Percentiles rank a stretch among this genome's conserved stretches.
Conservation (phyloP, 2,888 invertebrate genomes). For the Cremastinae sp. region DNA sequence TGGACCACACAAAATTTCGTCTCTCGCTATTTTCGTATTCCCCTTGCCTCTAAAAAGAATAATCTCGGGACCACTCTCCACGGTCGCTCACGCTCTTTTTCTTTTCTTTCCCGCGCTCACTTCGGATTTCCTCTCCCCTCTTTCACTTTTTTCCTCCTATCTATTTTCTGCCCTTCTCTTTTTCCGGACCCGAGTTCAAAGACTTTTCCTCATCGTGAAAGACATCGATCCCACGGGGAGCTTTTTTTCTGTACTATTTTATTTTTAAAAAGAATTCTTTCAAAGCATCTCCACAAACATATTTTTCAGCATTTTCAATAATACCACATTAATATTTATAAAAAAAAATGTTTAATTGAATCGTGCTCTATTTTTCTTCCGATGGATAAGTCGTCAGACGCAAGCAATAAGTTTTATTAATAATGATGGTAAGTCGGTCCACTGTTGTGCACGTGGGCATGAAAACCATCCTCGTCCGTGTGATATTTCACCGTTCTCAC, state of each 20-base stretch:
- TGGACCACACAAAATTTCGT: conserved; percentile 58
- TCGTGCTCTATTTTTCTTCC: too few species aligned
- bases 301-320: background rate
- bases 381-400: too few species aligned
- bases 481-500: conserved; percentile 64
- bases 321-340: background rate
- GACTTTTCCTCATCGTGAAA: conserved; percentile 1
- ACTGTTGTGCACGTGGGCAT: conserved; percentile 60
- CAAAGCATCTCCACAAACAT: background rate
- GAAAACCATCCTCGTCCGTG: conserved; percentile 64
- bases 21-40: conserved; percentile 49
- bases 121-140: background rate
- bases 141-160: background rate
- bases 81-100: conserved; percentile 15
- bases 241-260: background rate
- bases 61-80: conserved; percentile 44
- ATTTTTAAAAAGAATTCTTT: background rate
- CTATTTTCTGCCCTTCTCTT: background rate
- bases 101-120: conserved; percentile 11
- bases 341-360: background rate
- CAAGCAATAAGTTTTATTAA: conserved; percentile 39
- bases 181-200: conserved; percentile 39
- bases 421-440: conserved; percentile 54
- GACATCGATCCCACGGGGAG: background rate
- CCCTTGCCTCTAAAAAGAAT: conserved; percentile 55